These are phyloP conservation scores for Apodemus sylvaticus DNA, from an alignment of 2,113 vertebrate genomes.

Conservation along the genomic window DNA sequence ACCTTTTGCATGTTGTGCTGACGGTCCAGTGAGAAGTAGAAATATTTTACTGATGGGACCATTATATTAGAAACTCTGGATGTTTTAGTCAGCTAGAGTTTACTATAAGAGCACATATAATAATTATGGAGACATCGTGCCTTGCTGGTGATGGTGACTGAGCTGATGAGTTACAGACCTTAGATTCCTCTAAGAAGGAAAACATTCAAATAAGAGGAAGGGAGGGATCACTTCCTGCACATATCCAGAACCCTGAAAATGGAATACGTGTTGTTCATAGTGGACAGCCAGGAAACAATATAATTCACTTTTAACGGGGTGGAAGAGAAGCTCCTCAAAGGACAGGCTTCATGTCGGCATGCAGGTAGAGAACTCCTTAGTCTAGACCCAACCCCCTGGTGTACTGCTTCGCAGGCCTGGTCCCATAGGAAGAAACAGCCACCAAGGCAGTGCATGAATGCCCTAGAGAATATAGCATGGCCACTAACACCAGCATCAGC, in stretches of 20 bases:
- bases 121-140: neutral
- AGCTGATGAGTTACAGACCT: neutral
- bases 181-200: neutral
- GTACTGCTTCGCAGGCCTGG: neutral
- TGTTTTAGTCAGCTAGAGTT: neutral
- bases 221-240: neutral
- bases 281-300: neutral
- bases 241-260: neutral
- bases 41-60: too few species aligned
- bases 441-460: neutral
- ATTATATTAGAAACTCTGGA: neutral
- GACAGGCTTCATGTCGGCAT: neutral
- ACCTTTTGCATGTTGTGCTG: conserved; percentile 5
- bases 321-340: neutral
- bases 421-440: neutral
- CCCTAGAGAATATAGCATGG: neutral
- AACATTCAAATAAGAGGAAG: neutral
- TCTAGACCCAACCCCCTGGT: accelerated
- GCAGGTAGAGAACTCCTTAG: neutral
- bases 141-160: neutral
- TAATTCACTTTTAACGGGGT: neutral
- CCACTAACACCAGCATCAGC: neutral
- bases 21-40: too few species aligned
- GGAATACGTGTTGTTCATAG: neutral
- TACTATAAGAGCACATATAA: neutral